These are phyloP conservation scores for Tarsius wallacei DNA, from an alignment of 2,797 vertebrate genomes.

Conservation along the genomic window DNA sequence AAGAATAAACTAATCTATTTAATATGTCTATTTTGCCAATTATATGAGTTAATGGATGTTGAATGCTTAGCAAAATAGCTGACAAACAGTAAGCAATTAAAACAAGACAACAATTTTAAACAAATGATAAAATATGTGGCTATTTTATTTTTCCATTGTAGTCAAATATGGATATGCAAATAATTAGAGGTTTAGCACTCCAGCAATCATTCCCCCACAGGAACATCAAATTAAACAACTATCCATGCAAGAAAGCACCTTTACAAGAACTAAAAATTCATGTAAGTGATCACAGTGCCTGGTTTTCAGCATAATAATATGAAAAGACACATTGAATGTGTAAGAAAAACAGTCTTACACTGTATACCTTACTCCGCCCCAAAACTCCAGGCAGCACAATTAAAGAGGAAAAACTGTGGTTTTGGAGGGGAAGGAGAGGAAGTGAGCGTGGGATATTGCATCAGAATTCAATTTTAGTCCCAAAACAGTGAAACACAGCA, in stretches of 20 bases:
- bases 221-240: background rate
- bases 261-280: background rate
- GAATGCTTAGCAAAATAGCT: slow-evolving; percentile 18
- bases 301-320: background rate
- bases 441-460: background rate
- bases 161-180: background rate
- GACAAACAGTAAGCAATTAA: slow-evolving; percentile 29
- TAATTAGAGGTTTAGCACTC: background rate
- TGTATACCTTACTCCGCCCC: background rate
- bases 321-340: background rate
- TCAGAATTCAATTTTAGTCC: background rate
- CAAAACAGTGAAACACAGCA: background rate
- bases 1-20: background rate
- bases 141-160: slow-evolving; percentile 25
- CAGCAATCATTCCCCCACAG: background rate
- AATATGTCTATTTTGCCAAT: background rate
- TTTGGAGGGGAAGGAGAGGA: background rate
- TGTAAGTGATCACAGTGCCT: background rate
- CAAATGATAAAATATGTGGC: background rate
- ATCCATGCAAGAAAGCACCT: background rate
- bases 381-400: background rate
- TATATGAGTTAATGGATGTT: background rate
- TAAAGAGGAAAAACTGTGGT: background rate
- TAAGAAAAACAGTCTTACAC: background rate
- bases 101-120: background rate